phyloP scores from a whole-genome alignment of 2,888 invertebrate genomes.

The Hyposoter didymator region DNA sequence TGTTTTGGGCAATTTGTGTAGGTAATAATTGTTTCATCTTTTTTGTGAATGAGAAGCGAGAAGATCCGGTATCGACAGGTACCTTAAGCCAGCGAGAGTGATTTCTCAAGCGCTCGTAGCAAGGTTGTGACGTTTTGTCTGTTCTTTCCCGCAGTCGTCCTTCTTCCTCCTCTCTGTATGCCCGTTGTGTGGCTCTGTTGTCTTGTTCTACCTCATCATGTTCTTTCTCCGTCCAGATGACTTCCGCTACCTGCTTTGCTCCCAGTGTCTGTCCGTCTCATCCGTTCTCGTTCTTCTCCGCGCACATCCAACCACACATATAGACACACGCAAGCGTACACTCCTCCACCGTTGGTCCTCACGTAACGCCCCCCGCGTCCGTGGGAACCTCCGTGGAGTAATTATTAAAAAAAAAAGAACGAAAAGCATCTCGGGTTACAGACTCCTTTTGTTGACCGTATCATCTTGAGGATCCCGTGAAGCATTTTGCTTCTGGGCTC shows the following conservation, averaged over 20 bases:
- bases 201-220: conserved; percentile 41
- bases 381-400: conserved; percentile 83
- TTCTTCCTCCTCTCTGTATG: conserved; percentile 37
- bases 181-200: conserved; percentile 31
- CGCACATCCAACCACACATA: conserved; percentile 23
- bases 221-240: conserved; percentile 79
- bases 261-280: conserved; percentile 75
- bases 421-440: conserved; percentile 79
- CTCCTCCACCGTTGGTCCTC: conserved; percentile 73
- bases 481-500: conserved; percentile 61
- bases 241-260: conserved; percentile 83
- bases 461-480: conserved; percentile 81
- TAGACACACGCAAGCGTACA: conserved; percentile 16
- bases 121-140: conserved; percentile 61
- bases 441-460: conserved; percentile 82
- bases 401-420: conserved; percentile 80
- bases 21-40: conserved; percentile 16
- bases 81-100: conserved; percentile 80
- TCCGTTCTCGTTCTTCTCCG: conserved; percentile 67
- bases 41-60: conserved; percentile 40
- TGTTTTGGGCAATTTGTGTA: background rate
- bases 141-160: conserved; percentile 59
- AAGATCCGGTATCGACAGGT: conserved; percentile 71
- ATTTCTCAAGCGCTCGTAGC: conserved; percentile 79
- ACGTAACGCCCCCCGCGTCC: conserved; percentile 83